Percentiles rank a stretch among this genome's conserved stretches.
These are phyloP conservation scores for Morus bassanus DNA, from an alignment of 2,797 vertebrate genomes.

Conservation along the genomic window DNA sequence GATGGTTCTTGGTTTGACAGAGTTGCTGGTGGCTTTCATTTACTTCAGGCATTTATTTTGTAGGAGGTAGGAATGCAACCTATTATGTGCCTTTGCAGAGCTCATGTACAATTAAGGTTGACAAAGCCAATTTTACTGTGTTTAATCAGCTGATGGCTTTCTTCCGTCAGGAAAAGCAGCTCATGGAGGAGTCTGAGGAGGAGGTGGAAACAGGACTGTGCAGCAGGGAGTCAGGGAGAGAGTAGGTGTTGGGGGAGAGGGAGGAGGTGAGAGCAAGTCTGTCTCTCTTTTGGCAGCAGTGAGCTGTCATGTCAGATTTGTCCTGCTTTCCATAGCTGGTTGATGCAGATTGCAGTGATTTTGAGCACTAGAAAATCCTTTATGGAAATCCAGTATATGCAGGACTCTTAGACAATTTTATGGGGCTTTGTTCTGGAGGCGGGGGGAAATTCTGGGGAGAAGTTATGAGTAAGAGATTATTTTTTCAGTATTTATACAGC, in stretches of 20 bases:
- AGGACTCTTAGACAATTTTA: background rate
- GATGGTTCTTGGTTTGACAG: background rate
- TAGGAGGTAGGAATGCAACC: background rate
- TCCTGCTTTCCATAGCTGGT: background rate
- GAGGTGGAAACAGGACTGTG: conserved; percentile 60
- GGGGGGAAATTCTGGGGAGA: background rate
- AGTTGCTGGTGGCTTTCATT: background rate
- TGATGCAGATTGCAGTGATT: background rate
- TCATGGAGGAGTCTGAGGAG: conserved; percentile 60
- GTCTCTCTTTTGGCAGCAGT: conserved; percentile 22
- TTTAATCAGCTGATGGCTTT: conserved; percentile 49
- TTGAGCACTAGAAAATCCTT: background rate
- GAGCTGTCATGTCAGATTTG: conserved; percentile 35
- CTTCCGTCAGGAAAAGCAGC: conserved; percentile 43
- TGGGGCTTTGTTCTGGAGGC: background rate
- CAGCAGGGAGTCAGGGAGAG: conserved; percentile 23
- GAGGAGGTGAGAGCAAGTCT: conserved; percentile 52
- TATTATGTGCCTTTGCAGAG: conserved; percentile 14
- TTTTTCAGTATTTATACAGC: background rate
- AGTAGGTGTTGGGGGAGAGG: conserved; percentile 53
- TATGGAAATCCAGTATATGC: background rate
- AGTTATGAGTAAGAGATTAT: background rate
- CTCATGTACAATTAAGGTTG: conserved; percentile 25
- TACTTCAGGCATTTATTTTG: background rate
- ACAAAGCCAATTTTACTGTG: conserved; percentile 50